A percentile compares a stretch with the other conserved stretches of the same genome.
phyloP scores from a whole-genome alignment of 1,140 invertebrate species.

The Aphidius ervi region DNA sequence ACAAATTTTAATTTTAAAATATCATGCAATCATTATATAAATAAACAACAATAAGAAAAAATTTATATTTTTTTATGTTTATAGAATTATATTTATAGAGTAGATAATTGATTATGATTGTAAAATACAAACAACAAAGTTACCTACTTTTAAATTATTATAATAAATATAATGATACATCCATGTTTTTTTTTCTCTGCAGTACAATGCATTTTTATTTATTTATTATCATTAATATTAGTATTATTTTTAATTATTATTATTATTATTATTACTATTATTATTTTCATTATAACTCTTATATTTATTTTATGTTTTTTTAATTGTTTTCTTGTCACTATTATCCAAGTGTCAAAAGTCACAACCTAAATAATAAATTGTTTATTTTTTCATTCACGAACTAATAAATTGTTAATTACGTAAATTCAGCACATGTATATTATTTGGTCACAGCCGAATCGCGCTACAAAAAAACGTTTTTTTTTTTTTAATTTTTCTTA shows the following conservation, averaged over 20 bases:
- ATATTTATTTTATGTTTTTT: no score
- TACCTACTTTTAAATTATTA: conserved; percentile 52
- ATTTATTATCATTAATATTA: neutral
- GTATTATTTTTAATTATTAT: no score
- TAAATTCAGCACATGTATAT: conserved; percentile 8
- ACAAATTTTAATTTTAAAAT: no score
- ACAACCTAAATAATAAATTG: conserved; percentile 31
- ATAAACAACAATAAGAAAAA: no score
- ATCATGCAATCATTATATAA: no score
- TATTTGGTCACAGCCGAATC: conserved; percentile 25
- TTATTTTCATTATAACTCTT: no score
- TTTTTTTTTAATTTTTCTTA: conserved; percentile 1
- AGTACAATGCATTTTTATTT: conserved; percentile 39
- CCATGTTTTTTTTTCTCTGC: conserved; percentile 45
- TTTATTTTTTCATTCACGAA: no score
- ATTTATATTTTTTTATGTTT: no score
- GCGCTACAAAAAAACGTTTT: conserved; percentile 16
- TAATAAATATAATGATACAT: conserved; percentile 54
- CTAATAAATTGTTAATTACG: no score
- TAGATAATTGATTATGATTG: conserved; percentile 46
- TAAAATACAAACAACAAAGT: conserved; percentile 55
- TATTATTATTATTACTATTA: no score
- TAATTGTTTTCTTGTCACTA: conserved; percentile 40
- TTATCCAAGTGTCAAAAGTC: conserved; percentile 38
- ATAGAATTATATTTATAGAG: no score